Evolutionary conservation across 2,797 vertebrate species (phyloP), one percentile per base, ranked within the genome.

Genomic region (Nannoperca obscura): DNA sequence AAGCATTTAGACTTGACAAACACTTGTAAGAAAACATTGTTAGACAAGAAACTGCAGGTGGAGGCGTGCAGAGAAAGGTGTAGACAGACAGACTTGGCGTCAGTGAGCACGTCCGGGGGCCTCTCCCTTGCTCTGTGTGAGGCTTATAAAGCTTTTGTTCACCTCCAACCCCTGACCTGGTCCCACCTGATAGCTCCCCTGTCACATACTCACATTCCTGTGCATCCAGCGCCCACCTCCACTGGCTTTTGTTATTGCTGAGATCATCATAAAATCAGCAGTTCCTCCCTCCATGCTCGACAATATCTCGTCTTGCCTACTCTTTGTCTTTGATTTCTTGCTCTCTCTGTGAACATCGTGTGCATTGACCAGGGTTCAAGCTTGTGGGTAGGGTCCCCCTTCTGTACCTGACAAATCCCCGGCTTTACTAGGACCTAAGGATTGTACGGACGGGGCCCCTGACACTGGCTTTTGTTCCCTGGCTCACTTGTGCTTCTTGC

Each of bases 71-170:
- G 70, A 64, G 49, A 55, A 70, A 85, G 47, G 42, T 83, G 77
- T 42, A 84, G 81, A 69, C 64, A 76, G 62, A 68, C 49, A 5
- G 63, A 32, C 82, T 82, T 73, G 76, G 63, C n/a, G 52, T 73
- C 74, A 47, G 71, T 53, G 60, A 76, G 50, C 78, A 53, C 36
- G 24, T 80, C 79, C 70, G n/a, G 84, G 70, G 76, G 79, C 63
- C 76, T 87, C 80, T 73, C 11, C 60, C 67, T 83, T 36, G 4
- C 72, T 81, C 78, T 81, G 62, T 88, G 76, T 77, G 75, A 75
- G 84, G 83, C 88, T 93, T 91, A 76, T 36, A 44, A 63, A 85
- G 76, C 88, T 91, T 94, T 94, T 95, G 92, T 94, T 91, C 74
- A 91, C 87, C 89, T 84, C 62, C 63, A 87, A 90, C 91, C 91